A percentile compares a stretch with the other conserved stretches of the same genome.
These are phyloP conservation scores for Centropyge bicolor DNA, from an alignment of 2,797 vertebrate species.

Conservation along the genomic window DNA sequence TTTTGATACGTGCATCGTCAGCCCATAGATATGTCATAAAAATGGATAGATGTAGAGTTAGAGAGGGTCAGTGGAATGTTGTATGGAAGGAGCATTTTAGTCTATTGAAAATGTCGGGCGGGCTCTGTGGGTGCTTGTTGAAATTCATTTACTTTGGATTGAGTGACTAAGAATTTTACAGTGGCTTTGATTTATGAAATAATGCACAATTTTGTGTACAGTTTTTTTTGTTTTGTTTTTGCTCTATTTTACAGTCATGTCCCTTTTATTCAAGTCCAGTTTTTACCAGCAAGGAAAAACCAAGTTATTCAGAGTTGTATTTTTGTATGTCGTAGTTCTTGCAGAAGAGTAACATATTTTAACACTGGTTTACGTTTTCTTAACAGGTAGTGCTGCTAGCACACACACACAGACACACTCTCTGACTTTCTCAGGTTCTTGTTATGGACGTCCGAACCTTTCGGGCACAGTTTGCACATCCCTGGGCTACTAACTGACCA, in stretches of 20 bases:
- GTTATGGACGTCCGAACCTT: slow-evolving; percentile 70
- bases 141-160: slow-evolving; percentile 61
- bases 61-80: slow-evolving; percentile 73
- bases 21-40: slow-evolving; percentile 63
- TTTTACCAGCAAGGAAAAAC: slow-evolving; percentile 65
- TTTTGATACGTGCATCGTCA: slow-evolving; percentile 61
- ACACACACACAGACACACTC: slow-evolving; percentile 65
- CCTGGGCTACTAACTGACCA: slow-evolving; percentile 75
- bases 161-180: slow-evolving; percentile 54
- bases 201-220: slow-evolving; percentile 73
- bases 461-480: slow-evolving; percentile 82
- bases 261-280: slow-evolving; percentile 60
- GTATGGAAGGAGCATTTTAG: slow-evolving; percentile 63
- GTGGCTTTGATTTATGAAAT: slow-evolving; percentile 70
- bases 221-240: slow-evolving; percentile 48
- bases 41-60: slow-evolving; percentile 74
- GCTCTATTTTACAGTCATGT: slow-evolving; percentile 65
- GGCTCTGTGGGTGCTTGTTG: slow-evolving; percentile 61
- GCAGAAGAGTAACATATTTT: slow-evolving; percentile 80
- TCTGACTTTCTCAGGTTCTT: slow-evolving; percentile 84
- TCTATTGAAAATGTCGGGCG: slow-evolving; percentile 54
- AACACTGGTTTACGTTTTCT: slow-evolving; percentile 79
- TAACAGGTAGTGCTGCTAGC: slow-evolving; percentile 80
- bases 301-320: slow-evolving; percentile 78
- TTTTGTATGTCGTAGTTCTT: slow-evolving; percentile 77